Percentiles rank a stretch among this genome's conserved stretches.
Evolutionary conservation across 2,888 invertebrate genomes (phyloP).

Genomic region (Zaprionus lineosus): DNA sequence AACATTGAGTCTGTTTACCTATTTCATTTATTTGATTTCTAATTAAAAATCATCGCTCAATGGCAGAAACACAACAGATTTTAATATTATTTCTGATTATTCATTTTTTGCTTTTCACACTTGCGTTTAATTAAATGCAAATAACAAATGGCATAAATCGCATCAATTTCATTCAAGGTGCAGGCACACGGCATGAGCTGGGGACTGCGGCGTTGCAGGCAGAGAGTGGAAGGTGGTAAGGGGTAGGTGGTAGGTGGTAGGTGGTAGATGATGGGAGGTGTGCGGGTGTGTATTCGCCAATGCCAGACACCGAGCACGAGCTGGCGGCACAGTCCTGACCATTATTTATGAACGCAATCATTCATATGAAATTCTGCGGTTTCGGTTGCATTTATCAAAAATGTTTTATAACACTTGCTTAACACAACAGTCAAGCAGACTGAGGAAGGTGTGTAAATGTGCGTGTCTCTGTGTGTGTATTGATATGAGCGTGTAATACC

Average conservation of each 20-base stretch:
- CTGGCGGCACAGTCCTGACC: slow-evolving; percentile 36
- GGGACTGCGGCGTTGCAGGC: too few species aligned
- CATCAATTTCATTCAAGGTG: slow-evolving; percentile 61
- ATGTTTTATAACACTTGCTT: slow-evolving; percentile 75
- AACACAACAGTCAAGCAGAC: slow-evolving; percentile 43
- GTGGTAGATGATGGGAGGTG: too few species aligned
- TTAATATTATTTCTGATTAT: not conserved
- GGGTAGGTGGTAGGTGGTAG: too few species aligned
- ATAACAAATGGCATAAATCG: slow-evolving; percentile 68
- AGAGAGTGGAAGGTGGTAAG: too few species aligned
- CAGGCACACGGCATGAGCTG: too few species aligned
- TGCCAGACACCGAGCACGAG: too few species aligned
- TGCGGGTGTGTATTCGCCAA: too few species aligned
- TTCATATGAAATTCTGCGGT: slow-evolving; percentile 77
- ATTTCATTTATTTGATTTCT: slow-evolving; percentile 70
- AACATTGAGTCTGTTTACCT: slow-evolving; percentile 61
- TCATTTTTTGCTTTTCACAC: slow-evolving; percentile 39
- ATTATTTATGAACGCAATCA: slow-evolving; percentile 76
- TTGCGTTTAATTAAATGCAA: slow-evolving; percentile 76
- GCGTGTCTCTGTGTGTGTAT: not conserved
- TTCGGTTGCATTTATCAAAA: slow-evolving; percentile 71
- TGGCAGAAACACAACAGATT: slow-evolving; percentile 2
- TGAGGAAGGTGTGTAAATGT: not conserved
- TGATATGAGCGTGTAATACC: not conserved
- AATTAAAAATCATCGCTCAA: slow-evolving; percentile 61